phyloP scores from a whole-genome alignment of 2,113 vertebrate genomes.

The Myotis brandtii region DNA sequence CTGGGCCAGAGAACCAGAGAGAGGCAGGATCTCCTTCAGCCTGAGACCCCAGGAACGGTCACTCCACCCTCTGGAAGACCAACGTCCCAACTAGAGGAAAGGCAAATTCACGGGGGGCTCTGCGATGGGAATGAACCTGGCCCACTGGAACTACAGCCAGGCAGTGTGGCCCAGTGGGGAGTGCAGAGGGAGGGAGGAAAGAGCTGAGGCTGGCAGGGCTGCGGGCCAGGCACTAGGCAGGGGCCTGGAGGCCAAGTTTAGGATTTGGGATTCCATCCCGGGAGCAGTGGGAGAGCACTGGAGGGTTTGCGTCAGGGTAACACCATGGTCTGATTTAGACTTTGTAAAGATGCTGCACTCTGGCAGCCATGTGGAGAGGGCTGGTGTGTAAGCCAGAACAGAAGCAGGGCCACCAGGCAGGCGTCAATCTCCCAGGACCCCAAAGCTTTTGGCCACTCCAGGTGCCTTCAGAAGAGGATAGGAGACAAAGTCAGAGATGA shows the following conservation, averaged over 20 bases:
- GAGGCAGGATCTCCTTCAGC: background rate
- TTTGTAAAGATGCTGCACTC: background rate
- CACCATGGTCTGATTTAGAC: fast-evolving
- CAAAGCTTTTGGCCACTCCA: background rate
- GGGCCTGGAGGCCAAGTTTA: background rate
- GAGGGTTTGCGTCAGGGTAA: background rate
- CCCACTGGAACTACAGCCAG: background rate
- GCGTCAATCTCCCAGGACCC: fast-evolving
- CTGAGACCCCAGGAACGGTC: background rate
- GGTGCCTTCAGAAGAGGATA: background rate
- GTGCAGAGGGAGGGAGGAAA: background rate
- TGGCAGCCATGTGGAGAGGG: background rate
- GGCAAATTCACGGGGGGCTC: fast-evolving
- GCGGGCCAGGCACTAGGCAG: background rate
- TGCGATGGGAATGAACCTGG: background rate
- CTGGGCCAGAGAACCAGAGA: background rate
- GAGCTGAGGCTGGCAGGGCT: background rate
- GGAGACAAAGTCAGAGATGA: background rate
- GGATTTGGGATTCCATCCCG: background rate
- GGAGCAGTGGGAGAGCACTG: background rate
- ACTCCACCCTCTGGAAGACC: background rate
- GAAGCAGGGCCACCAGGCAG: background rate
- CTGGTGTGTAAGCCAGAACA: background rate
- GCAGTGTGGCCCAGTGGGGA: background rate
- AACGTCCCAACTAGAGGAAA: background rate